Conservation (phyloP, 2,888 invertebrate species). For the Brachyptera risi region DNA sequence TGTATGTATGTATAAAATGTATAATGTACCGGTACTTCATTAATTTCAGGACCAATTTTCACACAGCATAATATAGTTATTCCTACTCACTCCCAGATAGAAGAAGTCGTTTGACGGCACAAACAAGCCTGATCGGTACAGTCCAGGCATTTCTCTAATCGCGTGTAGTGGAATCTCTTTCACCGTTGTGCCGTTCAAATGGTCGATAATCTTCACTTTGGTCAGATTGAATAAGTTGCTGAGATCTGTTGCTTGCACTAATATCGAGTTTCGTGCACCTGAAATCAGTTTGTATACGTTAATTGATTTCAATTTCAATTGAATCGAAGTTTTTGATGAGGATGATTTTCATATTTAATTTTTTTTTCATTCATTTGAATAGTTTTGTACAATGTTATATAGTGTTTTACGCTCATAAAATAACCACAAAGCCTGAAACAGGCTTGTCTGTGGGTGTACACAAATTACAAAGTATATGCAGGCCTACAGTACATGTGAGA, state of each 20-base stretch:
- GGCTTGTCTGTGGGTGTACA: too few relatives aligned
- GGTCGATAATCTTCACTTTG: slow-evolving; percentile 36
- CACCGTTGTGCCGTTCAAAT: slow-evolving; percentile 33
- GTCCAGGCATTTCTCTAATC: slow-evolving; percentile 32
- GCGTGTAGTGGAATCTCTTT: slow-evolving; percentile 35
- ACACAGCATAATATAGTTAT: not conserved
- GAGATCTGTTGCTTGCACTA: slow-evolving; percentile 38
- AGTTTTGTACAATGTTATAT: too few relatives aligned
- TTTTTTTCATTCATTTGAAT: too few relatives aligned
- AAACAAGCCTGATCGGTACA: slow-evolving; percentile 56
- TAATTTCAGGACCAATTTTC: not conserved
- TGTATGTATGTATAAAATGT: slow-evolving; percentile 18
- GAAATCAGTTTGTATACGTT: too few relatives aligned
- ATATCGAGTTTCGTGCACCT: slow-evolving; percentile 38
- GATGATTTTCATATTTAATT: too few relatives aligned
- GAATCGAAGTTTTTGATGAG: too few relatives aligned
- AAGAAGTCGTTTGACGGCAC: slow-evolving; percentile 62
- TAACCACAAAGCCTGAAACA: too few relatives aligned
- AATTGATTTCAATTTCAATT: too few relatives aligned
- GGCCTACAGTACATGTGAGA: too few relatives aligned
- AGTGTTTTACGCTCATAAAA: too few relatives aligned
- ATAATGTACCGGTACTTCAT: slow-evolving; percentile 6
- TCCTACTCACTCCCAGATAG: slow-evolving; percentile 56
- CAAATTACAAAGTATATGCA: too few relatives aligned
- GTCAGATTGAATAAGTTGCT: slow-evolving; percentile 38